phyloP scores from a whole-genome alignment of 2,888 invertebrate genomes.

The Hydriomena furcata region DNA sequence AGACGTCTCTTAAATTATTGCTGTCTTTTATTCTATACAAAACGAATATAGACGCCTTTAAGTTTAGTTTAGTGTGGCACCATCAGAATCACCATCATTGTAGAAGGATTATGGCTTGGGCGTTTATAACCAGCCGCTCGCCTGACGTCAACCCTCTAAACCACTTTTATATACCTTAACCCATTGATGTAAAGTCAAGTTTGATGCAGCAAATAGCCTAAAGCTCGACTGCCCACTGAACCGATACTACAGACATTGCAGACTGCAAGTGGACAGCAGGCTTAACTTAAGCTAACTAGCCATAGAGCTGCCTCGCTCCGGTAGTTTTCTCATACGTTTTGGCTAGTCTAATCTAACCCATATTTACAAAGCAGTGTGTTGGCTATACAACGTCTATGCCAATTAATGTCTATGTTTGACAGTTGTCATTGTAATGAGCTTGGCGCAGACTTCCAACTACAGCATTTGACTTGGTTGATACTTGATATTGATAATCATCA shows the following conservation, averaged over 20 bases:
- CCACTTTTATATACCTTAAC: not conserved
- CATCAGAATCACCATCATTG: too few species aligned
- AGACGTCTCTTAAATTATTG: too few species aligned
- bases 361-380: conserved; percentile 38
- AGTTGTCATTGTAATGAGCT: conserved; percentile 17
- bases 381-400: conserved; percentile 20
- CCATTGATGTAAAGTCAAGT: not conserved
- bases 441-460: conserved; percentile 21
- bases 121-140: too few species aligned
- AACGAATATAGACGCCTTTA: too few species aligned
- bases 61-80: too few species aligned
- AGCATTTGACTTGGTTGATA: conserved; percentile 2
- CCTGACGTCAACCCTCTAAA: not conserved
- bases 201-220: conserved; percentile 9
- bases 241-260: not conserved
- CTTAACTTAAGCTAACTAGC: conserved; percentile 30
- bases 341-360: conserved; percentile 35
- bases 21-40: too few species aligned
- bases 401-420: conserved; percentile 15
- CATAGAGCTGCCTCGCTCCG: conserved; percentile 42
- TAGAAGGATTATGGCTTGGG: too few species aligned
- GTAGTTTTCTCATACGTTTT: conserved; percentile 37
- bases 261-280: not conserved
- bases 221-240: conserved; percentile 4
- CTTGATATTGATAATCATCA: too few species aligned